A percentile compares a stretch with the other conserved stretches of the same genome.
Conservation (phyloP, 2,888 invertebrate genomes). For the Drosophila sordidapex region DNA sequence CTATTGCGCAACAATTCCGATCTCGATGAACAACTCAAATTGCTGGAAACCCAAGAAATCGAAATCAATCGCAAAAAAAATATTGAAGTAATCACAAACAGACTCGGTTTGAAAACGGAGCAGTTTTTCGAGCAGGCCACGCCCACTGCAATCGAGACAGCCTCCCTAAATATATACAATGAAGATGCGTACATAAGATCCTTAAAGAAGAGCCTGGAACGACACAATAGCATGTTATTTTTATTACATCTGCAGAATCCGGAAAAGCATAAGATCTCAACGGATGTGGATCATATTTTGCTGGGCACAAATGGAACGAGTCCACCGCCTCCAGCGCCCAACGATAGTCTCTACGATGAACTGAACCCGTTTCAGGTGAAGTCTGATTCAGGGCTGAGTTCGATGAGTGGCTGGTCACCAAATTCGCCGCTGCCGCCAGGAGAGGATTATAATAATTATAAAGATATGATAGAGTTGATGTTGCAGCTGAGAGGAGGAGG, state of each 20-base stretch:
- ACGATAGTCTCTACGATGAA: constrained; percentile 85
- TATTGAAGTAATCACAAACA: constrained; percentile 55
- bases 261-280: constrained; percentile 72
- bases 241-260: constrained; percentile 84
- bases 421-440: constrained; percentile 87
- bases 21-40: constrained; percentile 83
- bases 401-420: constrained; percentile 94
- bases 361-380: constrained; percentile 85
- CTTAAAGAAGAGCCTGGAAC: constrained; percentile 82
- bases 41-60: constrained; percentile 82
- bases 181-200: constrained; percentile 84
- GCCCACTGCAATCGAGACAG: neutral
- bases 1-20: constrained; percentile 82
- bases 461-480: constrained; percentile 53
- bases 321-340: constrained; percentile 93
- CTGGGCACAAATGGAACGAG: constrained; percentile 86
- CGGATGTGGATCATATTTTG: constrained; percentile 70
- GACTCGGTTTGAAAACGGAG: constrained; percentile 37
- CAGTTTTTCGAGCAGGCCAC: constrained; percentile 52
- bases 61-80: constrained; percentile 79
- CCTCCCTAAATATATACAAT: constrained; percentile 80
- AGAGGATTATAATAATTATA: constrained; percentile 50
- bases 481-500: constrained; percentile 12
- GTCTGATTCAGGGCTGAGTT: constrained; percentile 94
- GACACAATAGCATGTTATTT: constrained; percentile 84